Evolutionary conservation across 2,888 invertebrate genomes (phyloP).

Genomic region (Sipunculus nudus): DNA sequence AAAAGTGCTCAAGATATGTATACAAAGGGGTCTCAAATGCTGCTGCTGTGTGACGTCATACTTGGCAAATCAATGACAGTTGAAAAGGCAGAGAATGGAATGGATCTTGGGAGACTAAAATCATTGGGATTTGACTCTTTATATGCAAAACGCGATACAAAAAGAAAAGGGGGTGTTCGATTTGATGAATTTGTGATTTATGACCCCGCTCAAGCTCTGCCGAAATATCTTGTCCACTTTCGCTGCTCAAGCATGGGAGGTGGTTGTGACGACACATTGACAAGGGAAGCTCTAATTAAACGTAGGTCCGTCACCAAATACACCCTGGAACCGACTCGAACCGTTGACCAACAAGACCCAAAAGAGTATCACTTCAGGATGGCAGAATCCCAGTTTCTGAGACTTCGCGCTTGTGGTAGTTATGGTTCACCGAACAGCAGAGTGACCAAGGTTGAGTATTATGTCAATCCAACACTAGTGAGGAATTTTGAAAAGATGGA

Average conservation of each 20-base stretch:
- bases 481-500: slow-evolving; percentile 8
- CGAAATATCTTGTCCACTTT: slow-evolving; percentile 26
- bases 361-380: slow-evolving; percentile 20
- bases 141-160: slow-evolving; percentile 17
- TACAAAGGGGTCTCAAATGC: slow-evolving; percentile 30
- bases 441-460: slow-evolving; percentile 18
- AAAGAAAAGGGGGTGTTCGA: slow-evolving; percentile 14
- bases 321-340: not conserved
- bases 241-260: no score
- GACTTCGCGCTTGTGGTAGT: not conserved
- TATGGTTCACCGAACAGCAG: no score
- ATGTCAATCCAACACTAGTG: slow-evolving; percentile 21
- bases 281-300: no score
- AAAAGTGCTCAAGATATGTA: slow-evolving; percentile 31
- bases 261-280: no score
- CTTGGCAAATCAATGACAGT: slow-evolving; percentile 20
- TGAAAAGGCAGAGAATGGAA: not conserved
- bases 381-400: slow-evolving; percentile 27
- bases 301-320: not conserved
- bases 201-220: slow-evolving; percentile 23
- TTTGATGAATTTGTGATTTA: slow-evolving; percentile 30
- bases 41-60: slow-evolving; percentile 31
- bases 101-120: slow-evolving; percentile 8
- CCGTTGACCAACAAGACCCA: slow-evolving; percentile 1
- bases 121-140: slow-evolving; percentile 22